A percentile compares a stretch with the other conserved stretches of the same genome.
Evolutionary conservation across 2,113 vertebrate species (phyloP).

Genomic region (Amblyornis subalaris): DNA sequence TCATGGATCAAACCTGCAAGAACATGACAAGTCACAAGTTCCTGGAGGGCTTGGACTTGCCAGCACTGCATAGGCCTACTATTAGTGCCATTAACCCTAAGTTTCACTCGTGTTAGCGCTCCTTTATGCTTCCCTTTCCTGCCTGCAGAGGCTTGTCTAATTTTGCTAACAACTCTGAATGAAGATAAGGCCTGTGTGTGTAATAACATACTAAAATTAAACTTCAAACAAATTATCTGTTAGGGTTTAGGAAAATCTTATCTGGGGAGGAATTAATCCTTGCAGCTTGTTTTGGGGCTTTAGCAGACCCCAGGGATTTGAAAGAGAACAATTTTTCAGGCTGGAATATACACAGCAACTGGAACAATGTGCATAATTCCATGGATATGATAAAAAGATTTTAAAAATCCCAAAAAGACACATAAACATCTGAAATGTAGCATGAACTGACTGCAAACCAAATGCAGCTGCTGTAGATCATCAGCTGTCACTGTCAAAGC

Average conservation of each 20-base stretch:
- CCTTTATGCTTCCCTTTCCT: neutral
- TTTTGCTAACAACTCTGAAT: slow-evolving; percentile 63
- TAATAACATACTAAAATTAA: slow-evolving; percentile 73
- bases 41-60: neutral
- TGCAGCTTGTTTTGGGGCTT: slow-evolving; percentile 58
- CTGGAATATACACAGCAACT: neutral
- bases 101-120: neutral
- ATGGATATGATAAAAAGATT: neutral
- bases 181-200: slow-evolving; percentile 56
- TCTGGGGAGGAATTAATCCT: slow-evolving; percentile 66
- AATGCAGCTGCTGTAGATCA: slow-evolving; percentile 45
- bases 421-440: slow-evolving; percentile 44
- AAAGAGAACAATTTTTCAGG: slow-evolving; percentile 53
- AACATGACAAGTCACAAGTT: neutral
- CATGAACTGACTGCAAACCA: slow-evolving; percentile 46
- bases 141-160: slow-evolving; percentile 55
- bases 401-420: neutral
- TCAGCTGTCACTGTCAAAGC: slow-evolving; percentile 52
- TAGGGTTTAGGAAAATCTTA: slow-evolving; percentile 62
- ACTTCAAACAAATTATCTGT: slow-evolving; percentile 73
- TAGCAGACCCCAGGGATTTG: slow-evolving; percentile 23
- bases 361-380: neutral
- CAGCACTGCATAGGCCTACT: neutral
- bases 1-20: neutral
- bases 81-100: neutral